These are phyloP conservation scores for Heliopora coerulea DNA, from an alignment of 92 coral and sea anemone species.

Conservation along the genomic window DNA sequence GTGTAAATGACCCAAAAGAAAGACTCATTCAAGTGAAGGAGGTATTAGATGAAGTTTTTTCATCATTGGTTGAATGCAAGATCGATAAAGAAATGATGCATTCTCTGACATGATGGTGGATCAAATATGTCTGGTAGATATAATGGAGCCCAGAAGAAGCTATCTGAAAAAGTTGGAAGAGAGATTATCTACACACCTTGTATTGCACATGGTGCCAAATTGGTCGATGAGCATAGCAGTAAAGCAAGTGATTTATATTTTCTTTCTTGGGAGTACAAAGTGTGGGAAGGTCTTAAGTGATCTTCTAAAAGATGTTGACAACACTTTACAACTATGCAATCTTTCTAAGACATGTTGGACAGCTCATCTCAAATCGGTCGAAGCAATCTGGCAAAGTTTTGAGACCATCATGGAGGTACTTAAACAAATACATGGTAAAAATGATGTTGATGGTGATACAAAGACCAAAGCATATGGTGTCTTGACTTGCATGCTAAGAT, in stretches of 20 bases:
- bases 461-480: conserved; percentile 20
- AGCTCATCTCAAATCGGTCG: conserved; percentile 10
- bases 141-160: conserved; percentile 10
- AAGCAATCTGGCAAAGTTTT: conserved; percentile 4
- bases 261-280: conserved; percentile 4
- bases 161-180: background rate
- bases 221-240: conserved; percentile 17
- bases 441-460: background rate
- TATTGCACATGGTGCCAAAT: conserved; percentile 21
- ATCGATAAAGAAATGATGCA: background rate
- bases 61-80: conserved; percentile 6
- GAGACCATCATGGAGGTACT: background rate
- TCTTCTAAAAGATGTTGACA: conserved; percentile 29
- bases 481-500: background rate
- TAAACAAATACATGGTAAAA: background rate
- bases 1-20: background rate
- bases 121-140: background rate
- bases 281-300: background rate
- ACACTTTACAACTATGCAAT: conserved; percentile 2
- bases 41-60: background rate
- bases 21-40: background rate
- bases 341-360: conserved; percentile 22
- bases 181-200: conserved; percentile 18
- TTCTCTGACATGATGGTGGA: background rate
- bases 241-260: conserved; percentile 1